These are phyloP conservation scores for Anguilla japonica DNA, from an alignment of 2,113 vertebrate genomes.

Conservation along the genomic window DNA sequence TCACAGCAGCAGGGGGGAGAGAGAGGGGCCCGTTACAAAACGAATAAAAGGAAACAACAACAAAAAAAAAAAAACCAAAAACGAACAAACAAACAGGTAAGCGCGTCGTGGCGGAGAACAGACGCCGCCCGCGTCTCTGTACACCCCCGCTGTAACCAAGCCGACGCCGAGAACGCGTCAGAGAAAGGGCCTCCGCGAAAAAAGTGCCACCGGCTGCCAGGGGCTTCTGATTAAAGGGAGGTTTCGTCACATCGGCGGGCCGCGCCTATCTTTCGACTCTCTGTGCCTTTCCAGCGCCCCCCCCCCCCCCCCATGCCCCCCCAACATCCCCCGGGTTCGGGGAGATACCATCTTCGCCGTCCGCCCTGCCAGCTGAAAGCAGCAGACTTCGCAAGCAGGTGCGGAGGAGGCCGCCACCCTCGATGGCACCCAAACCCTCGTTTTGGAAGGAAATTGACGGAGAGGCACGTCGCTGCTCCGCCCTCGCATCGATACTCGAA, in stretches of 20 bases:
- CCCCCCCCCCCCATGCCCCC: not conserved
- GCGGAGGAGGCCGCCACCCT: not conserved
- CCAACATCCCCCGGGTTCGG: not conserved
- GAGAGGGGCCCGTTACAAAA: not conserved
- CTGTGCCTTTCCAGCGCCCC: not conserved
- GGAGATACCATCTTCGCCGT: conserved; percentile 8
- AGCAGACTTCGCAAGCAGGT: not conserved
- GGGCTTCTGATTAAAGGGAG: conserved; percentile 4
- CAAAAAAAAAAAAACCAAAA: too few relatives aligned
- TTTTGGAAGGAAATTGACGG: not conserved
- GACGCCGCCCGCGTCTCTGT: not conserved
- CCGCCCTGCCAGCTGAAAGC: not conserved
- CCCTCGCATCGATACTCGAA: not conserved
- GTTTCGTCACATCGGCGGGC: conserved; percentile 3
- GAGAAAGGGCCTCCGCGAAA: not conserved
- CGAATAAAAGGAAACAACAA: not conserved
- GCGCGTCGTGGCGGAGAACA: not conserved
- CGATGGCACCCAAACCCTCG: not conserved
- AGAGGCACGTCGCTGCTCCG: not conserved
- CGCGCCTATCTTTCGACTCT: conserved; percentile 6
- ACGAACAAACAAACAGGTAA: not conserved
- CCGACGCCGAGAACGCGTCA: not conserved
- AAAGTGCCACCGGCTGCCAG: too few relatives aligned
- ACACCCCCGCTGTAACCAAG: not conserved
- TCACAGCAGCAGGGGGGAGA: not conserved